Percentiles rank a stretch among this genome's conserved stretches.
Evolutionary conservation across 2,797 vertebrate genomes (phyloP).

Genomic region (Micromesistius poutassou): DNA sequence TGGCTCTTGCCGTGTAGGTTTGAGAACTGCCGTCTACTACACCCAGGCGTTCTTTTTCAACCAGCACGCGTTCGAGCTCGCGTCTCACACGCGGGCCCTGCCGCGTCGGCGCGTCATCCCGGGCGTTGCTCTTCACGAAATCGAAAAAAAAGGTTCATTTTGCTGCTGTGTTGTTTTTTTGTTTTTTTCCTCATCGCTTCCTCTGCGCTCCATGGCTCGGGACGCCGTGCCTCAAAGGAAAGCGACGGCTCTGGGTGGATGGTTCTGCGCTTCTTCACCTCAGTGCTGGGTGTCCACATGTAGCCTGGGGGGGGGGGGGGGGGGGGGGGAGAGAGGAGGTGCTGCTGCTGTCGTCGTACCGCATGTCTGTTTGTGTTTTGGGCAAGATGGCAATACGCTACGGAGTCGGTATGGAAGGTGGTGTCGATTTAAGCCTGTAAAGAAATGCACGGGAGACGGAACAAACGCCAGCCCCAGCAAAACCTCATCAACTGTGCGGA

Average conservation of each 20-base stretch:
- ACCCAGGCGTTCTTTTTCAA: not conserved
- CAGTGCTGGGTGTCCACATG: not conserved
- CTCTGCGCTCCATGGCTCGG: not conserved
- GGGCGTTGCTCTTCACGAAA: not conserved
- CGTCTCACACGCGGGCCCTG: not conserved
- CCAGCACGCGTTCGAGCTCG: not conserved
- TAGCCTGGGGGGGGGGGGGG: not conserved
- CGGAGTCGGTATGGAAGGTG: not conserved
- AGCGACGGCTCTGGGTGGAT: not conserved
- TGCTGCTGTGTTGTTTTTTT: not conserved
- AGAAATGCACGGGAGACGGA: not conserved
- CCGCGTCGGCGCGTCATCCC: not conserved
- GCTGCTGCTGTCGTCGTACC: not conserved
- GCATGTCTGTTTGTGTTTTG: slow-evolving; percentile 1
- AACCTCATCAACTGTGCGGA: slow-evolving; percentile 17
- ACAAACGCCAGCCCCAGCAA: slow-evolving; percentile 9
- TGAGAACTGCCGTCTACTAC: not conserved
- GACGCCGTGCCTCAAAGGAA: not conserved
- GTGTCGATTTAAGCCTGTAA: slow-evolving; percentile 8
- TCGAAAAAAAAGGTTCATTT: not conserved
- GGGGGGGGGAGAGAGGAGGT: too few relatives aligned
- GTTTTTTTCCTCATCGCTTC: not conserved
- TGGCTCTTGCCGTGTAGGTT: not conserved
- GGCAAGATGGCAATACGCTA: slow-evolving; percentile 10
- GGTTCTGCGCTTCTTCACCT: not conserved